phyloP scores from a whole-genome alignment of 2,113 vertebrate species.

The Madoqua kirkii region DNA sequence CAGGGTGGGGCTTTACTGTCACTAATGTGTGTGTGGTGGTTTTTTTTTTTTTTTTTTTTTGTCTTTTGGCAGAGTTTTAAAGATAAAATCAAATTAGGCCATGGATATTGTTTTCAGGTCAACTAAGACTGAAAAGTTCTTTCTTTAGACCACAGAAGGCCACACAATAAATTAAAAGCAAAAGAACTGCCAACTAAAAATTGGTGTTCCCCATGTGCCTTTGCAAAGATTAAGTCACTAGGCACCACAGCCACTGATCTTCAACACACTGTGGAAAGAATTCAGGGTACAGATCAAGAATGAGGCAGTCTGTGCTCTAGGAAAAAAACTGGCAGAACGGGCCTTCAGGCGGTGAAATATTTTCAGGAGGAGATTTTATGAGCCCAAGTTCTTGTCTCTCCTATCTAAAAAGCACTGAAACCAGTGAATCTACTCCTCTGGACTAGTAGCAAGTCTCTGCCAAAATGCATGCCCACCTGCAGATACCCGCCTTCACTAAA shows the following conservation, averaged over 20 bases:
- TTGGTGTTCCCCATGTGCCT: not conserved
- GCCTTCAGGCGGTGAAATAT: not conserved
- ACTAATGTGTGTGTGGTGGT: not conserved
- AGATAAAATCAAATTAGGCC: not conserved
- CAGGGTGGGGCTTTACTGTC: not conserved
- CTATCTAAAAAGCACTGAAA: not conserved
- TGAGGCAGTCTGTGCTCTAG: not conserved
- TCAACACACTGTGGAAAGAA: not conserved
- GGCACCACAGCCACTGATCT: not conserved
- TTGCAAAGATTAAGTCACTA: not conserved
- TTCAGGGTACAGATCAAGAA: not conserved
- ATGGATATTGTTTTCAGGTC: not conserved
- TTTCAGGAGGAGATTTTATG: not conserved
- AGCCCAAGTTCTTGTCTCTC: not conserved
- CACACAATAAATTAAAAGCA: not conserved
- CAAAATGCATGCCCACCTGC: not conserved
- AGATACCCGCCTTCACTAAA: not conserved
- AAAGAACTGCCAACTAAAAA: not conserved
- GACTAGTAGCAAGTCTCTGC: not conserved
- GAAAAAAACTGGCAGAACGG: not conserved
- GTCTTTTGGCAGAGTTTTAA: not conserved
- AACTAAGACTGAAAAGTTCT: not conserved
- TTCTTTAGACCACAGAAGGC: not conserved
- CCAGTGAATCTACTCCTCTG: not conserved
- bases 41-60: not conserved